These are phyloP conservation scores for Conus betulinus DNA, from an alignment of 1,140 invertebrate species.

Conservation along the genomic window DNA sequence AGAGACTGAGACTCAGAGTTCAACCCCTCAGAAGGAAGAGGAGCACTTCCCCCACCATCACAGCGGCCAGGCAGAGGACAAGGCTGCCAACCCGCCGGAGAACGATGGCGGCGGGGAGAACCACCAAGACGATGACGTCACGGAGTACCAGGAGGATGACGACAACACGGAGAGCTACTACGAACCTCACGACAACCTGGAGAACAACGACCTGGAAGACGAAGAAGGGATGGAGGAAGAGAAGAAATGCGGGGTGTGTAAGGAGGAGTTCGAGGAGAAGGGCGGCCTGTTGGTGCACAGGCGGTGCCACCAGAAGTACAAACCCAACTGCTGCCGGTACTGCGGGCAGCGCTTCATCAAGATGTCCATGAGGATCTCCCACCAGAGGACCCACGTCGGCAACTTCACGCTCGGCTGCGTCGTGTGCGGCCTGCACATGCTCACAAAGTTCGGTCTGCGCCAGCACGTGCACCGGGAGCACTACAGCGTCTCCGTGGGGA, in stretches of 20 bases:
- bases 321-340: constrained; percentile 63
- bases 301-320: constrained; percentile 64
- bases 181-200: constrained; percentile 37
- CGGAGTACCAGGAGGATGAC: background rate
- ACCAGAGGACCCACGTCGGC: constrained; percentile 63
- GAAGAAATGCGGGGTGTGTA: constrained; percentile 65
- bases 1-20: background rate
- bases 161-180: constrained; percentile 16
- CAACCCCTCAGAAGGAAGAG: background rate
- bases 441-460: constrained; percentile 77
- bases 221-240: constrained; percentile 42
- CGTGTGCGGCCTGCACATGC: constrained; percentile 79
- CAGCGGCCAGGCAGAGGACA: background rate
- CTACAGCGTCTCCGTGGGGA: background rate
- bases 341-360: constrained; percentile 66
- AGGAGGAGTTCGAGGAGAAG: constrained; percentile 58
- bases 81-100: background rate
- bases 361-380: constrained; percentile 57
- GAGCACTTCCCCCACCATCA: background rate
- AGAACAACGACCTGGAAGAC: constrained; percentile 57
- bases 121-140: background rate
- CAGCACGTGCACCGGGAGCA: constrained; percentile 77
- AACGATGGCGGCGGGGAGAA: background rate
- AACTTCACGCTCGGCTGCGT: constrained; percentile 78
- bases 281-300: constrained; percentile 58